Evolutionary conservation across 2,797 vertebrate genomes (phyloP).

Genomic region (Periophthalmus magnuspinnatus): DNA sequence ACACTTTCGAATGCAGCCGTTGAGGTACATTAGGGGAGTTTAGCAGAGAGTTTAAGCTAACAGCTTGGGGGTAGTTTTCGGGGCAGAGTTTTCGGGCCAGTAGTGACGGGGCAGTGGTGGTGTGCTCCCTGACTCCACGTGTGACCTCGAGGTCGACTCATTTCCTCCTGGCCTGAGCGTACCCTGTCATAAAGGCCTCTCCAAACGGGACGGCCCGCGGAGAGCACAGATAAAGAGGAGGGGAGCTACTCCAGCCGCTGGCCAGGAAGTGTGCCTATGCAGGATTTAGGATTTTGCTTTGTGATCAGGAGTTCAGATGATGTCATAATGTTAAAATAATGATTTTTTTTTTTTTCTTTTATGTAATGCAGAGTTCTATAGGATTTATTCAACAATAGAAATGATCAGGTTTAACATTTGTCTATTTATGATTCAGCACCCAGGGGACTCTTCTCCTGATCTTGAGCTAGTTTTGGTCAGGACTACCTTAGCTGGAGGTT

Average conservation of each 20-base stretch:
- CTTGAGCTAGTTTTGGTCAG: too few relatives aligned
- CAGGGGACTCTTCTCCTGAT: too few relatives aligned
- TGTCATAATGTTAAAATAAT: background rate
- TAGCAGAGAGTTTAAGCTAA: too few relatives aligned
- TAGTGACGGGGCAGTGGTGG: constrained; percentile 47
- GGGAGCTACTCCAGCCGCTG: background rate
- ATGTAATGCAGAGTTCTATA: background rate
- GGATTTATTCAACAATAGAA: too few relatives aligned
- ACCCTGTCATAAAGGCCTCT: constrained; percentile 80
- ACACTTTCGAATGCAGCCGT: too few relatives aligned
- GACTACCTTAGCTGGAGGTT: too few relatives aligned
- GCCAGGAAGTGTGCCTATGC: background rate
- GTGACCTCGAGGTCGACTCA: constrained; percentile 82
- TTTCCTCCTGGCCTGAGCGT: constrained; percentile 83
- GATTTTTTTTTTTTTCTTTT: background rate
- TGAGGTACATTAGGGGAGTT: too few relatives aligned
- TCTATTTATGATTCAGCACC: too few relatives aligned
- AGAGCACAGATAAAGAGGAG: constrained; percentile 67
- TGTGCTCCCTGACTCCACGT: constrained; percentile 71
- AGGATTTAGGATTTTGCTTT: background rate
- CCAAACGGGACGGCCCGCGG: constrained; percentile 66
- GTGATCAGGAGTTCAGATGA: background rate
- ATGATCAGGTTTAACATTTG: too few relatives aligned
- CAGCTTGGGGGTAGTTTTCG: too few relatives aligned
- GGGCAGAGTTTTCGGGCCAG: too few relatives aligned